Base-by-base conservation (phyloP, 35 echinoderm and acorn worm species). In the Holothuria glaberrima region DNA sequence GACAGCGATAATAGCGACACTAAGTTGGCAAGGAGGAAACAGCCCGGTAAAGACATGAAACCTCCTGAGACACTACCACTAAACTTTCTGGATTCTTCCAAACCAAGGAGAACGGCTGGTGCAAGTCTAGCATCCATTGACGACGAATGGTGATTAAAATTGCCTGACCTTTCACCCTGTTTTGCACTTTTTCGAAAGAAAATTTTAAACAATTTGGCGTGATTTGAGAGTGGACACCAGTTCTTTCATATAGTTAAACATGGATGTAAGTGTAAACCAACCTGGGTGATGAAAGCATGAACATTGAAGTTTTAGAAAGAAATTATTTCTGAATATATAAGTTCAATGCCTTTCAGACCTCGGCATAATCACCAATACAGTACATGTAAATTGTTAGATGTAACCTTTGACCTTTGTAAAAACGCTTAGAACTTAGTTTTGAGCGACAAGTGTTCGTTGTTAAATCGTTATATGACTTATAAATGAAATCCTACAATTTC, bases 41-140 rank as follows among this genome's bases (percentile, higher is more conserved):
- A n/a, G 29, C 6, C 74, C 6, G 44, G 41, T 12, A 78, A 54
- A 33, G 26, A 6, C 21, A 19, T 32, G 22, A 84, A 84, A 22
- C 80, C 80, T 27, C 80, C 80, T 9, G 80, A 84, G 29, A 22
- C 80, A 29, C 57, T 84, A 38, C 80, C 80, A 52, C 28, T 84
- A 29, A 84, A 84, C 56, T 84, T 84, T 84, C 54, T 84, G 33
- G 80, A 84, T 63, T 57, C 80, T 63, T 84, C 80, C 33, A 59
- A 6, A 33, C 80, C 25, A 63, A 27, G 59, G 56, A 84, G 33
- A 84, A 63, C 80, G 80, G 33, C 80, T 84, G 80, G 54, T 59
- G 31, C 30, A 20, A 84, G 54, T 12, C 80, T 84, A 59, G 80
- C 80, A 28, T 84, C 80, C 22, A 25, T 27, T 5, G 80, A 84